These are phyloP conservation scores for Manduca sexta DNA, from an alignment of 1,140 invertebrate genomes.

Conservation along the genomic window DNA sequence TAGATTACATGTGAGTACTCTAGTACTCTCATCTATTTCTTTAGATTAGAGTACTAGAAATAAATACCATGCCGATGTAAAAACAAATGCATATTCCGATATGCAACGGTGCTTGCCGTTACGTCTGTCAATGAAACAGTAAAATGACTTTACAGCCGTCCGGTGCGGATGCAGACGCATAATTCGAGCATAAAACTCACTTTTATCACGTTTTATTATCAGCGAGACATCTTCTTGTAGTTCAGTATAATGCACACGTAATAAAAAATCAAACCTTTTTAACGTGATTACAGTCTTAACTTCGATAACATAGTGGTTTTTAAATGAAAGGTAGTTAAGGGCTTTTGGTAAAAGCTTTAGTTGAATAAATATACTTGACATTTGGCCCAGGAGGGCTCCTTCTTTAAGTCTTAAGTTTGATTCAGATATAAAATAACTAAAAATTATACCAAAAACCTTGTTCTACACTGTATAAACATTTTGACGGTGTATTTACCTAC, in stretches of 20 bases:
- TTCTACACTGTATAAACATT: not conserved
- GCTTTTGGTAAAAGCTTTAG: too few relatives aligned
- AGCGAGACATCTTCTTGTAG: conserved; percentile 18
- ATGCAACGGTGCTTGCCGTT: conserved; percentile 13
- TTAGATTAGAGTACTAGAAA: too few relatives aligned
- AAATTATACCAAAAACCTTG: too few relatives aligned
- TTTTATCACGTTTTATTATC: conserved; percentile 49
- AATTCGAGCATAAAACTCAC: conserved; percentile 45
- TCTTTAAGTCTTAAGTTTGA: too few relatives aligned
- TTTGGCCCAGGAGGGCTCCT: too few relatives aligned
- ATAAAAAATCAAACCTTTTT: not conserved
- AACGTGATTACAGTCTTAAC: not conserved
- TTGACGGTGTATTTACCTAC: too few relatives aligned
- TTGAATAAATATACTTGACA: too few relatives aligned
- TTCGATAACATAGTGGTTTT: too few relatives aligned
- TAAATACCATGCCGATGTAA: conserved; percentile 3
- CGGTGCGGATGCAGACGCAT: conserved; percentile 38
- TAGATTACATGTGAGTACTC: too few relatives aligned
- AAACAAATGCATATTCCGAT: conserved; percentile 39
- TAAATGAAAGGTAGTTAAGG: too few relatives aligned
- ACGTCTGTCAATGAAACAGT: conserved; percentile 38
- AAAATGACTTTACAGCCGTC: conserved; percentile 45
- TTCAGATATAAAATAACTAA: too few relatives aligned
- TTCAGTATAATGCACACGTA: not conserved
- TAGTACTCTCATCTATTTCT: too few relatives aligned